Conservation (phyloP, 2,888 invertebrate species). For the Brachypalpus laphriformis region DNA sequence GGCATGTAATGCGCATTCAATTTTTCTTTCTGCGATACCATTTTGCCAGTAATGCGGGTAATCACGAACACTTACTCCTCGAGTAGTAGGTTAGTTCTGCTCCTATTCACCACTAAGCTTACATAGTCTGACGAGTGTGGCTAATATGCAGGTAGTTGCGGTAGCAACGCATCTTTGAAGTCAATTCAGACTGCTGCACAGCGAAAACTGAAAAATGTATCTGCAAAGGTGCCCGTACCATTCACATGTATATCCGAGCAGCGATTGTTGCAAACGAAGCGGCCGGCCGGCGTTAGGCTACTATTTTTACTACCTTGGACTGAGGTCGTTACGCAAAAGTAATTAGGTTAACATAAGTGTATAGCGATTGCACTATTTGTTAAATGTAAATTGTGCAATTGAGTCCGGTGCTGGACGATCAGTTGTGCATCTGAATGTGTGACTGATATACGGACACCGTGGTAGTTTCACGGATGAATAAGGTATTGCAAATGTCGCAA, state of each 20-base stretch:
- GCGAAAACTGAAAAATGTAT: constrained; percentile 14
- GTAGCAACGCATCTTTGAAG: constrained; percentile 32
- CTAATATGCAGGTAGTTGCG: constrained; percentile 44
- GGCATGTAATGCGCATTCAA: constrained; percentile 75
- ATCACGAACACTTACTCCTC: constrained; percentile 68
- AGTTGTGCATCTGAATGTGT: constrained; percentile 50
- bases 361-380: constrained; percentile 72
- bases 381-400: constrained; percentile 69
- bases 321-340: constrained; percentile 73
- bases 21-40: constrained; percentile 67
- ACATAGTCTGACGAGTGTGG: constrained; percentile 1
- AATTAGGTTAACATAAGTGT: constrained; percentile 72
- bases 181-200: not conserved
- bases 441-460: constrained; percentile 50
- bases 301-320: constrained; percentile 65
- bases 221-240: not conserved
- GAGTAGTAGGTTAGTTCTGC: constrained; percentile 31
- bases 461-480: not conserved
- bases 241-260: constrained; percentile 2
- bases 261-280: not conserved
- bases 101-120: constrained; percentile 7
- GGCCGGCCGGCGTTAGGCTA: constrained; percentile 47
- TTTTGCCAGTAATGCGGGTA: constrained; percentile 71
- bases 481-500: constrained; percentile 2
- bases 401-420: constrained; percentile 20